phyloP scores from a whole-genome alignment of 2,797 vertebrate genomes.

The Cyprinella venusta region DNA sequence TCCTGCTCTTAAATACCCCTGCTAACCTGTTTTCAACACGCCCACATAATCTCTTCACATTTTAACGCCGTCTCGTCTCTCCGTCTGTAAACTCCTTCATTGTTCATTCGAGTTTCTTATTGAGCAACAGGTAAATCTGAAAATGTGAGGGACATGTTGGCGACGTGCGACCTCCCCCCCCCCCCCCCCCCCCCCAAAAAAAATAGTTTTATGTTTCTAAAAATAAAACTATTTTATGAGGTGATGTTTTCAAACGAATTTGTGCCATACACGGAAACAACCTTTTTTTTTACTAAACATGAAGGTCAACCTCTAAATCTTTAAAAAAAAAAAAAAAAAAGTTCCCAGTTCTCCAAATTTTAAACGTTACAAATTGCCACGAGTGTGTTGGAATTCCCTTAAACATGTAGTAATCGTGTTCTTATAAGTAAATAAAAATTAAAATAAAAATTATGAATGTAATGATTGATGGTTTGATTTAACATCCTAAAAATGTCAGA shows the following conservation, averaged over 20 bases:
- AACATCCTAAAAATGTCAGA: not conserved
- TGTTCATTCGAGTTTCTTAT: not conserved
- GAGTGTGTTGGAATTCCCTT: not conserved
- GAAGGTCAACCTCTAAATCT: too few relatives aligned
- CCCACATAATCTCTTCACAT: not conserved
- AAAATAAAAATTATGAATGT: not conserved
- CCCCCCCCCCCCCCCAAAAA: too few relatives aligned
- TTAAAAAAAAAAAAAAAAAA: too few relatives aligned
- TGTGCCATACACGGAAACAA: not conserved
- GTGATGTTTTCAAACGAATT: not conserved
- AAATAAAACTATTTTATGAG: not conserved
- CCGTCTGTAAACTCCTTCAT: not conserved
- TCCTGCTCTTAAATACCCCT: not conserved
- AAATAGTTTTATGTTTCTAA: too few relatives aligned
- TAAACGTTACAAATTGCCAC: not conserved
- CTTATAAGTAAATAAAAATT: not conserved
- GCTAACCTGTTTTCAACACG: not conserved
- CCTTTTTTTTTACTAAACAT: too few relatives aligned
- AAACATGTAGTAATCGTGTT: not conserved
- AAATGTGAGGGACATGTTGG: not conserved
- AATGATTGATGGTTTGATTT: not conserved
- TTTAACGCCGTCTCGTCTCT: not conserved
- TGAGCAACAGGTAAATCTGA: not conserved
- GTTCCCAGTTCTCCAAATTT: not conserved
- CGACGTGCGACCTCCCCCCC: too few relatives aligned